A percentile compares a stretch with the other conserved stretches of the same genome.
Evolutionary conservation across 2,113 vertebrate genomes (phyloP).

Genomic region (Sclerurus mexicanus): DNA sequence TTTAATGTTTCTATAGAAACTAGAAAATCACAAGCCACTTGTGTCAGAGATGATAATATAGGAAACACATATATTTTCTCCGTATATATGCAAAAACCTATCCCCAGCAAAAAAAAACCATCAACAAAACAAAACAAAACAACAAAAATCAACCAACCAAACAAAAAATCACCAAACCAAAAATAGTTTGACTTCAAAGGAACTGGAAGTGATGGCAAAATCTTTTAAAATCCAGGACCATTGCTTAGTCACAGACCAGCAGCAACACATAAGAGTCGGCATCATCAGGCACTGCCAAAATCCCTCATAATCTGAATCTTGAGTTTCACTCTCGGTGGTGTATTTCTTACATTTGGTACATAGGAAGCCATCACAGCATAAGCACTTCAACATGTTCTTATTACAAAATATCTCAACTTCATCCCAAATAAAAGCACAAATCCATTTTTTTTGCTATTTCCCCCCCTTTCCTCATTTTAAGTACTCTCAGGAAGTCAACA

Average conservation of each 20-base stretch:
- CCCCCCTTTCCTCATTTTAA: neutral
- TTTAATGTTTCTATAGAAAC: conserved; percentile 39
- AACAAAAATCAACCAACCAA: too few species aligned
- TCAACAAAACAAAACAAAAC: too few species aligned
- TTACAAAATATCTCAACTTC: neutral
- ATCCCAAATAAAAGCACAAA: neutral
- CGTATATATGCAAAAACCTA: neutral
- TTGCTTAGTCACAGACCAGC: neutral
- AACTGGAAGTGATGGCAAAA: neutral
- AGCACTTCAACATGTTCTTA: neutral
- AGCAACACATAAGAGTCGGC: neutral
- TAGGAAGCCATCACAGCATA: neutral
- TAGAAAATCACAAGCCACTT: neutral
- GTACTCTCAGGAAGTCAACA: neutral
- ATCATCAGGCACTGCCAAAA: neutral
- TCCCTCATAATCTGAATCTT: neutral
- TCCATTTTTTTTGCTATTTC: neutral
- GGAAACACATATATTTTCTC: neutral
- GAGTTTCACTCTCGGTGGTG: neutral
- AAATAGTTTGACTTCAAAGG: neutral
- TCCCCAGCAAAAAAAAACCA: neutral
- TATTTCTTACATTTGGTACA: neutral
- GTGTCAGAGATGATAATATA: neutral
- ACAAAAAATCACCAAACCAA: too few species aligned
- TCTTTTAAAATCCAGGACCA: neutral